Conservation (phyloP, 2,888 invertebrate species). For the Matsumyia berberina region DNA sequence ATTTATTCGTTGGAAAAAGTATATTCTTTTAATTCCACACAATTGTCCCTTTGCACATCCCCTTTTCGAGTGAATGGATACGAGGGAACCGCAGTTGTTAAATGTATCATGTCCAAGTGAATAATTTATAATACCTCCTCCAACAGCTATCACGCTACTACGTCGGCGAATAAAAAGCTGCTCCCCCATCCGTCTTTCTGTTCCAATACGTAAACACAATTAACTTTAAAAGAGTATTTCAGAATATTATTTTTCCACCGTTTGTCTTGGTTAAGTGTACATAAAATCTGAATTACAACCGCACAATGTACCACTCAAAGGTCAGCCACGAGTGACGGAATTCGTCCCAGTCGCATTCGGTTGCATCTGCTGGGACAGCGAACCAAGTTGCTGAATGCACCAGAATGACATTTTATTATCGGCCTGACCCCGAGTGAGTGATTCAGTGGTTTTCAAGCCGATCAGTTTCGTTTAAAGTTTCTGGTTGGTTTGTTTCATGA, state of each 20-base stretch:
- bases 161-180: neutral
- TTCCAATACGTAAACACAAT: constrained; percentile 24
- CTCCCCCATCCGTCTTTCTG: neutral
- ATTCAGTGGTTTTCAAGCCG: constrained; percentile 60
- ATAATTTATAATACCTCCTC: neutral
- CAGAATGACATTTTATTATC: constrained; percentile 58
- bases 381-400: constrained; percentile 32
- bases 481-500: constrained; percentile 12
- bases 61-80: neutral
- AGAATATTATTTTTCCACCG: constrained; percentile 16
- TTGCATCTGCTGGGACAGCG: constrained; percentile 1
- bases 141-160: neutral
- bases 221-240: constrained; percentile 20
- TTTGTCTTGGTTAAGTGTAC: constrained; percentile 41
- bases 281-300: constrained; percentile 50
- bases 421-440: constrained; percentile 43
- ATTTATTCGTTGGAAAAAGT: too few relatives aligned
- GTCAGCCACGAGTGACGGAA: constrained; percentile 38
- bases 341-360: constrained; percentile 21
- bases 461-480: constrained; percentile 52
- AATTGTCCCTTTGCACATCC: too few relatives aligned
- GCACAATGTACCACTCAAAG: constrained; percentile 18
- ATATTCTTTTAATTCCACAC: too few relatives aligned
- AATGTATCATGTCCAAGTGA: constrained; percentile 13
- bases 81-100: neutral